These are phyloP conservation scores for Lepus timidus DNA, from an alignment of 2,113 vertebrate genomes.

Conservation along the genomic window DNA sequence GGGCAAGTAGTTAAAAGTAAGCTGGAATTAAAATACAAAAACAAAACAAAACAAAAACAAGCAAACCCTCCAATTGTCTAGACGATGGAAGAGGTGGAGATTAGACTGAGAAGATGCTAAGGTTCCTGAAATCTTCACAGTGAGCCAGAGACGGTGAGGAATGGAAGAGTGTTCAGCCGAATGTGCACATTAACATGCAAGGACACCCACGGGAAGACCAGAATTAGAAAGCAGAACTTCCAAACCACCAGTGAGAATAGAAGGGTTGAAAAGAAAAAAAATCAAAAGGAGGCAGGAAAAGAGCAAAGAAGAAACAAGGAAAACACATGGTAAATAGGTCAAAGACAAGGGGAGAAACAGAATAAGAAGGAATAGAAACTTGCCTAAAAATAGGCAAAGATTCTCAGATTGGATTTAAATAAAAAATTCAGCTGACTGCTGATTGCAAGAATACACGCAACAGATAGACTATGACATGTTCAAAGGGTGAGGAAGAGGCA, in stretches of 20 bases:
- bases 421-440: background rate
- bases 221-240: conserved; percentile 8
- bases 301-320: conserved; percentile 3
- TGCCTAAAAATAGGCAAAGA: background rate
- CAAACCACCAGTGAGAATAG: conserved; percentile 8
- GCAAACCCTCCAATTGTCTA: background rate
- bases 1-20: background rate
- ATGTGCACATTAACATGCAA: background rate
- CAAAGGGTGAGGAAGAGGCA: background rate
- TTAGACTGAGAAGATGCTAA: background rate
- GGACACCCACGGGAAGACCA: background rate
- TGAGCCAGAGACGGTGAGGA: background rate
- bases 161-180: background rate
- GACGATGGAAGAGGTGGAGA: background rate
- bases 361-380: conserved; percentile 16
- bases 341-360: background rate
- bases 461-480: background rate
- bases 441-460: background rate
- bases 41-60: background rate
- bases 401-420: background rate
- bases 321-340: background rate
- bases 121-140: conserved; percentile 15
- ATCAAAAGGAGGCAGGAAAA: background rate
- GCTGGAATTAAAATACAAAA: conserved; percentile 18
- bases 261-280: conserved; percentile 20